Conservation (phyloP, 2,797 vertebrate species). For the Chaunax sp. region DNA sequence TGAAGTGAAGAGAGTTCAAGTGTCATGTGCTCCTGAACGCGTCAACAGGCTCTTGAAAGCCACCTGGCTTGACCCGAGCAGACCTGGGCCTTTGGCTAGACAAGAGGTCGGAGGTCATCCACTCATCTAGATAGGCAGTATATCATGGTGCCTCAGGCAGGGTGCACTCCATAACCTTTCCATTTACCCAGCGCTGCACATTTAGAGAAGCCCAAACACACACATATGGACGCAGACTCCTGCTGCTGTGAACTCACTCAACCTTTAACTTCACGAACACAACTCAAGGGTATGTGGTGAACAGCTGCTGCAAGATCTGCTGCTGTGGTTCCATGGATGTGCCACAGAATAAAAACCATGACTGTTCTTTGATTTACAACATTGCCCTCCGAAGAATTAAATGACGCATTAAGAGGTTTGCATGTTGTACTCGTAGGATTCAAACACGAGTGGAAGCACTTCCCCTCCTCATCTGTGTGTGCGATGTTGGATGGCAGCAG, state of each 20-base stretch:
- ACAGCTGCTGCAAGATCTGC: conserved; percentile 2
- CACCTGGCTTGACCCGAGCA: conserved; percentile 72
- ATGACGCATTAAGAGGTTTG: no score
- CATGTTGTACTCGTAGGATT: conserved; percentile 23
- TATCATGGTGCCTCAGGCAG: conserved; percentile 62
- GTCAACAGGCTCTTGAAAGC: conserved; percentile 67
- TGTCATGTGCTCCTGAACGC: conserved; percentile 60
- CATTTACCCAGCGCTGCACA: conserved; percentile 52
- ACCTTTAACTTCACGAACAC: conserved; percentile 15
- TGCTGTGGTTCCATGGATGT: conserved; percentile 5
- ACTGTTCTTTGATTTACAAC: no score
- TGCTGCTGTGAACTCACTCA: conserved; percentile 50
- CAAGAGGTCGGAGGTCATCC: conserved; percentile 70
- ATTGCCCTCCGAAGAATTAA: no score
- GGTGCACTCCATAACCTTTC: conserved; percentile 68
- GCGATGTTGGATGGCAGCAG: conserved; percentile 33
- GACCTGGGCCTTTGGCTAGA: conserved; percentile 74
- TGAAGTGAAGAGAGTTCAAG: conserved; percentile 68
- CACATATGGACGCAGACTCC: conserved; percentile 53
- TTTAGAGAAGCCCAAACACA: conserved; percentile 48
- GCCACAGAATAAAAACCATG: background rate
- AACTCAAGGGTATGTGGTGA: conserved; percentile 11
- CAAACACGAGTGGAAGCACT: background rate
- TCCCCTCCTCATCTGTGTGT: conserved; percentile 23
- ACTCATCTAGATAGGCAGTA: conserved; percentile 72